Percentiles rank a stretch among this genome's conserved stretches.
Conservation (phyloP, 2,797 vertebrate species). For the Lepus townsendii region DNA sequence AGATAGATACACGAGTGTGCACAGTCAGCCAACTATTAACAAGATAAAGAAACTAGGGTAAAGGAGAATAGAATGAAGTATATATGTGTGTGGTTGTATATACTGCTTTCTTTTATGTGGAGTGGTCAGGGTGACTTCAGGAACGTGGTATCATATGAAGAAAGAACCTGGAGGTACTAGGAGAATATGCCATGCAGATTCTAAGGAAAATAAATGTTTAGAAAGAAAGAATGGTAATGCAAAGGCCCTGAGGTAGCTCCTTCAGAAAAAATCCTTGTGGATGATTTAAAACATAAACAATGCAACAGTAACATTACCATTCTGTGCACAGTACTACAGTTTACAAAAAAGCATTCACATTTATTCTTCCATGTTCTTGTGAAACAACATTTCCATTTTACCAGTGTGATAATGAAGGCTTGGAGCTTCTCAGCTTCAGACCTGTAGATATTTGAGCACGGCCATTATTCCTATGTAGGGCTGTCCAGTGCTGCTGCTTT, state of each 20-base stretch:
- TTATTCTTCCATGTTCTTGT: background rate
- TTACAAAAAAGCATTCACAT: background rate
- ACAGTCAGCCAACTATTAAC: background rate
- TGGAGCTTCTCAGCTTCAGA: background rate
- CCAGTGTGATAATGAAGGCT: background rate
- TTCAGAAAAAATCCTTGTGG: background rate
- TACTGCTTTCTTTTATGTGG: background rate
- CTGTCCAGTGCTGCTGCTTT: background rate
- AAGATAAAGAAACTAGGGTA: background rate
- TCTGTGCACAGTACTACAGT: background rate
- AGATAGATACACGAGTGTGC: background rate
- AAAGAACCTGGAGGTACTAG: background rate
- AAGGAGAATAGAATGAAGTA: background rate
- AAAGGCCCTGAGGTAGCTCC: background rate
- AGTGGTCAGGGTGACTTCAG: background rate
- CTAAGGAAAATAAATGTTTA: background rate
- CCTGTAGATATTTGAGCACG: background rate
- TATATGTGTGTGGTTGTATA: accelerated
- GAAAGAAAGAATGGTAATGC: background rate
- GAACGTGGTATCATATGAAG: background rate
- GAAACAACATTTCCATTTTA: background rate
- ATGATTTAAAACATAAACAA: background rate
- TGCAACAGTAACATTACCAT: background rate
- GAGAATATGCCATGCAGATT: background rate
- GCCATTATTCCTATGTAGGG: background rate